These are phyloP conservation scores for Drosophila rubida DNA, from an alignment of 2,888 invertebrate species.

Conservation along the genomic window DNA sequence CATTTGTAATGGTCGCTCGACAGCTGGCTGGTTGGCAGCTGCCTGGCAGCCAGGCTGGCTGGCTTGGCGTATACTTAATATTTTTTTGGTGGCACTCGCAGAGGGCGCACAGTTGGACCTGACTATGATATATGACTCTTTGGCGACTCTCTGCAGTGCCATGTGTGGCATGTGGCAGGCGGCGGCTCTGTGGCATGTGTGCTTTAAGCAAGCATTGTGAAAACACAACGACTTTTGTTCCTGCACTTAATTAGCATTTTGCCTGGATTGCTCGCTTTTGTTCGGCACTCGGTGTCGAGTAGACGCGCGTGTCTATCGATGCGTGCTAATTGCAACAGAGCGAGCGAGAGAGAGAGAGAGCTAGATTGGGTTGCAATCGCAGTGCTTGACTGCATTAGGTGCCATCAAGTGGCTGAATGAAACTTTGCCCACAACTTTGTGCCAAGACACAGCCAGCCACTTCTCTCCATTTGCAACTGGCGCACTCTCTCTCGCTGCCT, in stretches of 20 bases:
- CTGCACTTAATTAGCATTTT: slow-evolving; percentile 77
- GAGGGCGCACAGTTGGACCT: slow-evolving; percentile 59
- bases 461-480: background rate
- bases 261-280: slow-evolving; percentile 62
- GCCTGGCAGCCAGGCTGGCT: slow-evolving; percentile 1
- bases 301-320: slow-evolving; percentile 79
- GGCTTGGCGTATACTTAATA: slow-evolving; percentile 61
- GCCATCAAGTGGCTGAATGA: slow-evolving; percentile 62
- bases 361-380: slow-evolving; percentile 31
- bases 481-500: background rate
- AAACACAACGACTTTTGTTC: slow-evolving; percentile 39
- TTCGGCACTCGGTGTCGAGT: slow-evolving; percentile 61
- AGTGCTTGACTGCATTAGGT: slow-evolving; percentile 65
- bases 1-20: slow-evolving; percentile 60
- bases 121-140: slow-evolving; percentile 78
- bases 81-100: slow-evolving; percentile 17
- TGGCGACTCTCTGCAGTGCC: slow-evolving; percentile 37
- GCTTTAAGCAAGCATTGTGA: slow-evolving; percentile 49
- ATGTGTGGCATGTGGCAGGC: slow-evolving; percentile 37
- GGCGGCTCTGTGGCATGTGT: slow-evolving; percentile 1
- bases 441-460: slow-evolving; percentile 21
- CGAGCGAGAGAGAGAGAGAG: background rate
- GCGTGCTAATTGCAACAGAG: slow-evolving; percentile 76
- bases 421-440: slow-evolving; percentile 56
- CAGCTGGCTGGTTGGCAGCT: slow-evolving; percentile 21